Percentiles rank a stretch among this genome's conserved stretches.
These are phyloP conservation scores for Eulemur albifrons DNA, from an alignment of 2,797 vertebrate genomes.

Conservation along the genomic window DNA sequence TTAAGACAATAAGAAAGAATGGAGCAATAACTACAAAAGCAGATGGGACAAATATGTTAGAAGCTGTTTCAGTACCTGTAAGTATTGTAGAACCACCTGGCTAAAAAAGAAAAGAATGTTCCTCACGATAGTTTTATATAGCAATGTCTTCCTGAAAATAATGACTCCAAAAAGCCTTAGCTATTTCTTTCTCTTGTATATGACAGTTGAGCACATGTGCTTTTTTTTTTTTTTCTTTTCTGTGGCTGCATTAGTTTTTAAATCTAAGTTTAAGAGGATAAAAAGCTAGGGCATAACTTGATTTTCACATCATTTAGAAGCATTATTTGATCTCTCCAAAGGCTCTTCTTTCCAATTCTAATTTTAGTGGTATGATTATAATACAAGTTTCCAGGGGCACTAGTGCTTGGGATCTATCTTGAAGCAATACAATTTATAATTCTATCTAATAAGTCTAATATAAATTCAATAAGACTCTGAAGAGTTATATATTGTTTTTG, in stretches of 20 bases:
- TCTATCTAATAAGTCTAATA: constrained; percentile 7
- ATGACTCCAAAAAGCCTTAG: background rate
- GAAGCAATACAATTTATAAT: background rate
- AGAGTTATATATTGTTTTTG: constrained; percentile 1
- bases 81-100: constrained; percentile 59
- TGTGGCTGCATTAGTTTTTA: constrained; percentile 3
- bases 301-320: constrained; percentile 50
- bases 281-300: background rate
- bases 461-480: background rate
- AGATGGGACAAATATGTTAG: constrained; percentile 76
- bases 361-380: constrained; percentile 7
- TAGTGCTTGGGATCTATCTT: background rate
- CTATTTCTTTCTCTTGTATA: background rate
- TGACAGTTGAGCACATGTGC: background rate
- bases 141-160: background rate
- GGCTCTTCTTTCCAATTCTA: background rate
- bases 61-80: constrained; percentile 70
- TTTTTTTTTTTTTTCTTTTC: background rate
- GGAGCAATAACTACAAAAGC: constrained; percentile 71
- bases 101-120: constrained; percentile 1
- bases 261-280: constrained; percentile 11
- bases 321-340: constrained; percentile 22
- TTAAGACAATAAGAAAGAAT: constrained; percentile 80
- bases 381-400: background rate
- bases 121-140: background rate